Conservation (phyloP, 2,888 invertebrate genomes). For the Prionchulus punctatus region DNA sequence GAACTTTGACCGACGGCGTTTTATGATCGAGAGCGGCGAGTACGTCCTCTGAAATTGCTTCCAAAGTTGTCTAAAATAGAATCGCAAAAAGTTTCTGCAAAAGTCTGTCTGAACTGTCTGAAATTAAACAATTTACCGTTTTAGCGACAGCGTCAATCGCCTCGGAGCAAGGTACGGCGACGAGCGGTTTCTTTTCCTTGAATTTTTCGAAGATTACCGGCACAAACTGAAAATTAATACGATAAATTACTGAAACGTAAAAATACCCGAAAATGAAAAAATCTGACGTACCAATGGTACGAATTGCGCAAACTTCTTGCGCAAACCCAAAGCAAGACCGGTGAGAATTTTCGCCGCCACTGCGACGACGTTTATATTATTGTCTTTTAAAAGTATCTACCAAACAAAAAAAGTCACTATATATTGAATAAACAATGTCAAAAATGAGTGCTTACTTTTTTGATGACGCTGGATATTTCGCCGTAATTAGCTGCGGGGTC, state of each 20-base stretch:
- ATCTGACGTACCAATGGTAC: slow-evolving; percentile 42
- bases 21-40: slow-evolving; percentile 54
- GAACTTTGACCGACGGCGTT: slow-evolving; percentile 37
- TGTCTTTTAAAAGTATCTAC: slow-evolving; percentile 70
- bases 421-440: too few relatives aligned
- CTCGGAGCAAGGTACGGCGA: slow-evolving; percentile 67
- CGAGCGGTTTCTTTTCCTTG: slow-evolving; percentile 84
- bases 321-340: slow-evolving; percentile 63
- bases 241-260: too few relatives aligned
- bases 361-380: slow-evolving; percentile 80
- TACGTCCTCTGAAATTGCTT: slow-evolving; percentile 52
- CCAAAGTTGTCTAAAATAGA: slow-evolving; percentile 51
- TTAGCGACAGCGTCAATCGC: slow-evolving; percentile 73
- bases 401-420: too few relatives aligned
- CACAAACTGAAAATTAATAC: slow-evolving; percentile 29
- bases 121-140: slow-evolving; percentile 54
- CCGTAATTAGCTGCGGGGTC: slow-evolving; percentile 75
- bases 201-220: slow-evolving; percentile 74
- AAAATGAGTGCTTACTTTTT: too few relatives aligned
- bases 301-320: slow-evolving; percentile 69
- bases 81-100: too few relatives aligned
- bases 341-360: slow-evolving; percentile 66
- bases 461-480: slow-evolving; percentile 64
- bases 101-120: too few relatives aligned
- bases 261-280: too few relatives aligned